phyloP scores from a whole-genome alignment of 2,113 vertebrate genomes.

The Actenoides lindsayi region DNA sequence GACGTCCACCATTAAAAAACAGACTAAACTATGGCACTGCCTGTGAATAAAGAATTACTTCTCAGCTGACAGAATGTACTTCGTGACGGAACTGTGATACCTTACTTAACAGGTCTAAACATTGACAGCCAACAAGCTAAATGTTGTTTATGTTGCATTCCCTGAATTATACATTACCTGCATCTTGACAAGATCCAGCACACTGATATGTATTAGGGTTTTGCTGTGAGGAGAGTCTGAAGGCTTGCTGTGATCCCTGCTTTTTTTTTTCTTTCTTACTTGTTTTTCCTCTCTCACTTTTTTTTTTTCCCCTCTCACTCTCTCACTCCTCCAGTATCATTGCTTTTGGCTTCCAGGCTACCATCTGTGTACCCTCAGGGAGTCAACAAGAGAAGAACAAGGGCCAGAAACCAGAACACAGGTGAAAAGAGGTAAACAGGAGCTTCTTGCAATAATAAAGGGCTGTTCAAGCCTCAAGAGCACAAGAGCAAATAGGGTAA shows the following conservation, averaged over 20 bases:
- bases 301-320: neutral
- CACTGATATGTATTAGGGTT: neutral
- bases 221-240: neutral
- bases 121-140: neutral
- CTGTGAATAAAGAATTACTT: neutral
- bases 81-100: neutral
- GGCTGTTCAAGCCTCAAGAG: neutral
- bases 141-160: constrained; percentile 11
- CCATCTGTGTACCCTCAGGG: constrained; percentile 58
- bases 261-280: neutral
- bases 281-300: neutral
- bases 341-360: constrained; percentile 37
- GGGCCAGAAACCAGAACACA: constrained; percentile 32
- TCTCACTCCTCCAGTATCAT: constrained; percentile 1
- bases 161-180: constrained; percentile 21
- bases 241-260: neutral
- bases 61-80: neutral
- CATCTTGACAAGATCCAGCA: constrained; percentile 36
- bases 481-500: neutral
- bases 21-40: neutral
- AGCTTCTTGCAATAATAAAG: neutral
- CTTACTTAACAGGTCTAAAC: neutral
- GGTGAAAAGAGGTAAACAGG: constrained; percentile 50
- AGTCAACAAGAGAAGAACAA: constrained; percentile 6
- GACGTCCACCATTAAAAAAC: neutral